Evolutionary conservation across 2,797 vertebrate genomes (phyloP).

Genomic region (Myoxocephalus aenaeus): DNA sequence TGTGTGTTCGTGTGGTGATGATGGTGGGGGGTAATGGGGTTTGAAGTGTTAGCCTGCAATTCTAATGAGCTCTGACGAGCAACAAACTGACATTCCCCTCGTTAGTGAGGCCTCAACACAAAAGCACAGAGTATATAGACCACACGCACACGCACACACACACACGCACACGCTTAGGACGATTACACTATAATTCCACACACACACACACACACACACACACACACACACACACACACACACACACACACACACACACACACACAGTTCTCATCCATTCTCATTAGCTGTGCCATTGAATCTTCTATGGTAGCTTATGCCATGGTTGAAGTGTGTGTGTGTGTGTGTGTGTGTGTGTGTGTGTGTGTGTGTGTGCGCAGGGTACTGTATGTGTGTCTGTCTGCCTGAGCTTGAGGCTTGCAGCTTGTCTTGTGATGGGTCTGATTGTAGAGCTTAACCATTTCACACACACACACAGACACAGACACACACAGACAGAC

Average conservation of each 20-base stretch:
- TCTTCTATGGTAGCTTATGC: slow-evolving; percentile 15
- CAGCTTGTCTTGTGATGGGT: slow-evolving; percentile 50
- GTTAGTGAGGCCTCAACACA: slow-evolving; percentile 73
- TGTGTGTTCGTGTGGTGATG: slow-evolving; percentile 24
- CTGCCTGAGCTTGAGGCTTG: slow-evolving; percentile 24
- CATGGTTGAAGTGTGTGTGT: neutral
- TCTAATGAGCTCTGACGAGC: slow-evolving; percentile 83
- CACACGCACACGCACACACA: neutral
- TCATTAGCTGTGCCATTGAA: slow-evolving; percentile 31
- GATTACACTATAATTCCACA: neutral
- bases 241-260: slow-evolving; percentile 17
- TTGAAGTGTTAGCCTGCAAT: slow-evolving; percentile 69
- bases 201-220: slow-evolving; percentile 12
- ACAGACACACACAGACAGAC: slow-evolving; percentile 23
- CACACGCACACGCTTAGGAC: neutral
- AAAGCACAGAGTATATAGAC: slow-evolving; percentile 48
- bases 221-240: slow-evolving; percentile 23
- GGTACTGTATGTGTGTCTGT: neutral
- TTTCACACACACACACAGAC: slow-evolving; percentile 27
- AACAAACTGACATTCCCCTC: slow-evolving; percentile 77
- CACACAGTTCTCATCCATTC: slow-evolving; percentile 34
- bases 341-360: neutral
- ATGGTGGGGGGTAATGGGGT: slow-evolving; percentile 49
- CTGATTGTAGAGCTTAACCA: slow-evolving; percentile 15
- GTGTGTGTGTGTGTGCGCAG: neutral